phyloP scores from a whole-genome alignment of 1,140 invertebrate species.

The Onthophagus taurus region DNA sequence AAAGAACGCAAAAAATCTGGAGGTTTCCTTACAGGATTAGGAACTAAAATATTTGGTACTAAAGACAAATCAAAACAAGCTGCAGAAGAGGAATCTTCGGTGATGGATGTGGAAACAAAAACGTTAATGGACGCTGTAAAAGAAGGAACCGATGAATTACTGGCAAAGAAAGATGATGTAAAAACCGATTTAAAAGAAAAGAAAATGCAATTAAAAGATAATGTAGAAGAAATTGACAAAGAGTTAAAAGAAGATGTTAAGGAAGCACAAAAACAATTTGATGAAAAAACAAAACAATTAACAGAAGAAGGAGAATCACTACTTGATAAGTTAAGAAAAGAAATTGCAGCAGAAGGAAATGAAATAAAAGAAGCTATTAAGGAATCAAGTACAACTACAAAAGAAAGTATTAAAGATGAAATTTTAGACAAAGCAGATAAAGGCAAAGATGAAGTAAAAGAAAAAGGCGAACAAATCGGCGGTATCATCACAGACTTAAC shows the following conservation, averaged over 20 bases:
- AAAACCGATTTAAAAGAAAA: background rate
- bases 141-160: no score
- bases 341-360: background rate
- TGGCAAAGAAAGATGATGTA: conserved; percentile 3
- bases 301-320: background rate
- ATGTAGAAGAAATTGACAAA: conserved; percentile 11
- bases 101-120: conserved; percentile 3
- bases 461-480: background rate
- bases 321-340: background rate
- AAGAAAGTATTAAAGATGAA: background rate
- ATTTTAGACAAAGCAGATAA: background rate
- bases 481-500: background rate
- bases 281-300: conserved; percentile 3
- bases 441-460: background rate
- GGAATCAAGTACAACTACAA: background rate
- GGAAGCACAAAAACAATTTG: conserved; percentile 5
- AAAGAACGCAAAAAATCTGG: conserved; percentile 7
- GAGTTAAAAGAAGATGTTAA: conserved; percentile 13
- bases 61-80: background rate
- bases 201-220: conserved; percentile 16
- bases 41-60: background rate
- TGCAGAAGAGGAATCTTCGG: conserved; percentile 7
- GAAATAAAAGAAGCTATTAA: background rate
- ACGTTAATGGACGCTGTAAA: no score
- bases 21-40: conserved; percentile 13